A percentile compares a stretch with the other conserved stretches of the same genome.
Conservation (phyloP, 1,140 invertebrate genomes). For the Linepithema humile region DNA sequence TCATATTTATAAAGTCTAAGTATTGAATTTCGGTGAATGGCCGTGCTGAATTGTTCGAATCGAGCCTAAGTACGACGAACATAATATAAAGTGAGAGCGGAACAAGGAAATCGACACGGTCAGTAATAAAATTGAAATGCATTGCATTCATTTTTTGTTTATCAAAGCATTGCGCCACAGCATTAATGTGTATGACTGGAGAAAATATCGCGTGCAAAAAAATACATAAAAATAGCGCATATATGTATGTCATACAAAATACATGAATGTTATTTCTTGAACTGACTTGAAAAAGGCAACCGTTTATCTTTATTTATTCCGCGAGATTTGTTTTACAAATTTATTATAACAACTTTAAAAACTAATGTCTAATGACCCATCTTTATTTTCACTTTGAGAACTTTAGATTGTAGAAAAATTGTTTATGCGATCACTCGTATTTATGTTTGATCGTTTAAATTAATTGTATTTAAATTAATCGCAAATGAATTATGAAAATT, state of each 20-base stretch:
- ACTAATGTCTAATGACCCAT: background rate
- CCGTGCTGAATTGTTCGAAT: background rate
- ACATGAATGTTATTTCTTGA: background rate
- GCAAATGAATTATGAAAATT: background rate
- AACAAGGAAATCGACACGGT: slow-evolving; percentile 7
- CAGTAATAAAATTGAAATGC: background rate
- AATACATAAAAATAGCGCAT: background rate
- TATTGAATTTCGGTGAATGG: too few species aligned
- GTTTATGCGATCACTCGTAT: background rate
- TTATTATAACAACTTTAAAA: background rate
- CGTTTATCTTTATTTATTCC: background rate
- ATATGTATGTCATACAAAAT: background rate
- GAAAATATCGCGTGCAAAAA: background rate
- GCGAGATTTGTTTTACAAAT: background rate
- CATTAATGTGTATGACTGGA: background rate
- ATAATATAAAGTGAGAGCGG: background rate
- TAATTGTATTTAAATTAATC: slow-evolving; percentile 15
- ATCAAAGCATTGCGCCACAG: background rate
- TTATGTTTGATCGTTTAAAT: background rate
- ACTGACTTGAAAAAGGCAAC: too few species aligned
- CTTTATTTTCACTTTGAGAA: background rate
- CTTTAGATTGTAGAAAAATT: background rate
- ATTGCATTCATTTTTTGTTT: background rate
- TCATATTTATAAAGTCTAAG: too few species aligned
- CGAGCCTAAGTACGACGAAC: background rate